Evolutionary conservation across 2,113 vertebrate species (phyloP).

Genomic region (Odontesthes bonariensis): DNA sequence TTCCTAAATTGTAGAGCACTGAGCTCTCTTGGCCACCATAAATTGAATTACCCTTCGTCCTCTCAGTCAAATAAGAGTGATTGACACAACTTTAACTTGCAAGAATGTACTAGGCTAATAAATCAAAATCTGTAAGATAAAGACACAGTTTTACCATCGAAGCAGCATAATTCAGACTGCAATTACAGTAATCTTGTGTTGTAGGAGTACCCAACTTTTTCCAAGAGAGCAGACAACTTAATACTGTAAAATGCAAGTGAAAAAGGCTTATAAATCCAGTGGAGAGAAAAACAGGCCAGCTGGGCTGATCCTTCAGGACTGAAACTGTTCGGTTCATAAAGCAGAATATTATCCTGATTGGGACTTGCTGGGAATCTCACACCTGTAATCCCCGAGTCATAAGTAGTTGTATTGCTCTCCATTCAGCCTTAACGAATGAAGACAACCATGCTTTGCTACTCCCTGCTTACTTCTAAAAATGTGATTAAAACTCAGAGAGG

Average conservation of each 20-base stretch:
- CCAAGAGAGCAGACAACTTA: background rate
- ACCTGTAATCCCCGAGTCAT: constrained; percentile 44
- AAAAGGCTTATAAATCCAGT: constrained; percentile 29
- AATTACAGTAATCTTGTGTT: no score
- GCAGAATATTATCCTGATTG: constrained; percentile 8
- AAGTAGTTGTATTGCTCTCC: background rate
- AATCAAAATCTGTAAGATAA: background rate
- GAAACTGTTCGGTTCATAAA: constrained; percentile 17
- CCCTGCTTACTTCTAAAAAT: background rate
- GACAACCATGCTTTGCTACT: background rate
- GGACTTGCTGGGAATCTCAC: constrained; percentile 20
- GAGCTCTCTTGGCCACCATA: no score
- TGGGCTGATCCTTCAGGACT: constrained; percentile 1
- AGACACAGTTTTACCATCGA: no score
- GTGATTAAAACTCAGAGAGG: background rate
- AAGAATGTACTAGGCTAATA: background rate
- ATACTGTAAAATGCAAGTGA: constrained; percentile 36
- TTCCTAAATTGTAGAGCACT: no score
- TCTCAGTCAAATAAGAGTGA: no score
- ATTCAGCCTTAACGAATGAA: background rate
- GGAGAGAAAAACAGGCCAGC: background rate
- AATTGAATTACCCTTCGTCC: no score
- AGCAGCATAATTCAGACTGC: no score
- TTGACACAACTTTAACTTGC: background rate
- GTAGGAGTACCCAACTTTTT: no score